These are phyloP conservation scores for Miniopterus natalensis DNA, from an alignment of 2,113 vertebrate genomes.

Conservation along the genomic window DNA sequence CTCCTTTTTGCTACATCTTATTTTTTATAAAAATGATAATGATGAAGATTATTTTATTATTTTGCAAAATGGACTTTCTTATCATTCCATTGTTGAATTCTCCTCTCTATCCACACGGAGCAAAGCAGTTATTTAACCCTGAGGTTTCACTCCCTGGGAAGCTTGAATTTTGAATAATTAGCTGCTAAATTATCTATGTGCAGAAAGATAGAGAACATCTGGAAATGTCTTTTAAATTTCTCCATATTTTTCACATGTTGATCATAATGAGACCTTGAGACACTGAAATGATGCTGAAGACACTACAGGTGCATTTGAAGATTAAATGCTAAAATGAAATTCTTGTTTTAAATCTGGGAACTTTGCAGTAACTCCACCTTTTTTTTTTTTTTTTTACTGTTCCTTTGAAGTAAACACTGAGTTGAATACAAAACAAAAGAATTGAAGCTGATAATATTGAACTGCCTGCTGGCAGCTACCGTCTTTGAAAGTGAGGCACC, in stretches of 20 bases:
- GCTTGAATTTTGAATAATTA: conserved; percentile 57
- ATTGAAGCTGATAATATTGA: background rate
- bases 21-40: background rate
- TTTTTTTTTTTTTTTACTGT: background rate
- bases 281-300: background rate
- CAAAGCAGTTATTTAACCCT: conserved; percentile 30
- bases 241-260: conserved; percentile 5
- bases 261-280: background rate
- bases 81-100: background rate
- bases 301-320: background rate
- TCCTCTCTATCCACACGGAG: conserved; percentile 19
- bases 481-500: background rate
- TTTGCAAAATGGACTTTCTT: conserved; percentile 19
- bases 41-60: conserved; percentile 16
- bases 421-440: conserved; percentile 41
- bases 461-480: background rate
- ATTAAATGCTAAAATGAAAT: conserved; percentile 27
- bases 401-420: conserved; percentile 44
- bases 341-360: background rate
- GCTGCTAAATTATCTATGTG: background rate
- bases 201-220: background rate
- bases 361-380: background rate
- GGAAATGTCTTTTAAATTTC: background rate
- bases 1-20: background rate
- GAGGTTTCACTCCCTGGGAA: conserved; percentile 9